Base-by-base conservation (phyloP, 1,140 invertebrate species). In the Trachymyrmex cornetzi region DNA sequence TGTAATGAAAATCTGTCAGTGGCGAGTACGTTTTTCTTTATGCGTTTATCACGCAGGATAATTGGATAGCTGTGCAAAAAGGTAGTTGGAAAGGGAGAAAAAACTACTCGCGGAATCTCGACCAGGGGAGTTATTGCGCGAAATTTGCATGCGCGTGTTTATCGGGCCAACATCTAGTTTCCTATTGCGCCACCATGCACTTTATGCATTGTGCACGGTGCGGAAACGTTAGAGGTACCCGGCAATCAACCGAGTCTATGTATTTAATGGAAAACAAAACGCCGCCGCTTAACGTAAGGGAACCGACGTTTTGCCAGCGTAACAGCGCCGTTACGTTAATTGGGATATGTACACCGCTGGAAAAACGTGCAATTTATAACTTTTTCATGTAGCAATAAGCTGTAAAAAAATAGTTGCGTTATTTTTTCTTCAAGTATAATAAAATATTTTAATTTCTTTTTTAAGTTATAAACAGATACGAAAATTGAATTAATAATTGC, bases 81-180 rank as follows among this genome's bases (percentile, higher is more conserved):
- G 16, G 38, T 19, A 11, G 79, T 19, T 16, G 55, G 53, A 12
- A 57, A 38, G 14, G 30, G 30, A 5, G 16, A 22, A 74, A 84
- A 84, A 61, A 63, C 69, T 74, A 11, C n/a, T 11, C 53, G 34
- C 30, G 80, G 80, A 61, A 61, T 84, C 80, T 74, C 55, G 67
- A 19, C 19, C 55, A 27, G 44, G 27, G 16, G 67, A 84, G 55
- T 84, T 61, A 74, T 74, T 50, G 80, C 69, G 55, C 80, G 80
- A 50, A 75, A 84, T 84, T 84, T 84, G 80, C 80, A 84, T 84
- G 55, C 67, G 80, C 80, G 80, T 84, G 80, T 84, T 84, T 84
- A 84, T 84, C 80, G 27, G 55, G 11, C 55, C 80, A 69, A 48
- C 69, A 84, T 84, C 80, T 84, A 84, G 80, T 24, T 84, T 84